Base-by-base conservation (phyloP, 2,797 vertebrate genomes). In the Otolemur crassicaudatus region DNA sequence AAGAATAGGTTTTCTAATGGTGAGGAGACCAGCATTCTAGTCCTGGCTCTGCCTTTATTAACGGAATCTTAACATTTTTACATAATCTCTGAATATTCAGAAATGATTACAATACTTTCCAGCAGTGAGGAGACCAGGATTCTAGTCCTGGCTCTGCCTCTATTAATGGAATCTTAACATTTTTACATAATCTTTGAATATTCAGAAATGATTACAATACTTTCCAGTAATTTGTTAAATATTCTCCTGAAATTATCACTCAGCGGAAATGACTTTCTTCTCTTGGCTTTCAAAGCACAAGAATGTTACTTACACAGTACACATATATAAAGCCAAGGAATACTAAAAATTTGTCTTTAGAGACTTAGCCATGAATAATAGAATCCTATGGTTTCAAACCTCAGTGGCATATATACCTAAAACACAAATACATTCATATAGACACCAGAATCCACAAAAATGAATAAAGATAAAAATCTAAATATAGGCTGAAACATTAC, bases 231-330 rank as follows among this genome's bases (percentile, higher is more conserved):
- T 79, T 65, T 91, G 58, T 49, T 11, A 87, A 14, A 58, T 14
- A 89, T 25, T 91, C 56, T 46, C 4, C 16, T 65, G 10, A 94
- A 95, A 76, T 87, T 73, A 93, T 83, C 22, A 94, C 16, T 88
- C 23, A 89, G 29, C 25, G 95, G 49, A 96, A 90, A 94, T 20
- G 61, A 80, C 43, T 91, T 96, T 92, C 46, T 94, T 86, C 40
- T 65, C n/a, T 87, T 77, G 23, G 53, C 34, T 94, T 93, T 94
- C n/a, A 95, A 96, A 95, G 67, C 53, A 61, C 2, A 77, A 83
- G 60, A 31, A 75, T 91, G 89, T 96, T 80, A 82, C 23, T 81
- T 80, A 82, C 9, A 84, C 0, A 73, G n/a, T 34, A 85, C 49
- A 53, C 49, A 53, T 53, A 53, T 11, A 56, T 58, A 91, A 85